Percentiles rank a stretch among this genome's conserved stretches.
phyloP scores from a whole-genome alignment of 2,113 vertebrate species.

The Semnornis frantzii region DNA sequence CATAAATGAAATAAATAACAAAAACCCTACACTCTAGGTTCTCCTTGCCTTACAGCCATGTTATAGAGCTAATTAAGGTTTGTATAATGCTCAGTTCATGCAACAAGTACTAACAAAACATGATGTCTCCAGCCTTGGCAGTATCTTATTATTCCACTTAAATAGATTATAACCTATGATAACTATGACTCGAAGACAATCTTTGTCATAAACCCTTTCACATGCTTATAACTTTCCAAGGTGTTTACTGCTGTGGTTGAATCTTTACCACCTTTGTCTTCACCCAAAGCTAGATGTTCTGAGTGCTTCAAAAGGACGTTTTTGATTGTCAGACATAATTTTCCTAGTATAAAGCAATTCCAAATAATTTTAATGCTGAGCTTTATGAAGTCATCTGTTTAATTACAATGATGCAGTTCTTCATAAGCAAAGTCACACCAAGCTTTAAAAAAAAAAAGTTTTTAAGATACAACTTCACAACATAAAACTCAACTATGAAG shows the following conservation, averaged over 20 bases:
- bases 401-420: not conserved
- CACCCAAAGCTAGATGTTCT: not conserved
- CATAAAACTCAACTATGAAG: not conserved
- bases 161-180: conserved; percentile 31
- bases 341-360: not conserved
- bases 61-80: conserved; percentile 1
- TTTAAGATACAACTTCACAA: not conserved
- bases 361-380: not conserved
- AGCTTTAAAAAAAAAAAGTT: not conserved
- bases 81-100: not conserved
- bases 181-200: not conserved
- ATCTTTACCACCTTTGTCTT: not conserved
- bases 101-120: conserved; percentile 48
- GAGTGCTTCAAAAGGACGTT: not conserved
- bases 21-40: not conserved
- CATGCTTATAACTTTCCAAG: not conserved
- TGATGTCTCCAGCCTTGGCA: not conserved
- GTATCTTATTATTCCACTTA: not conserved
- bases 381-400: not conserved
- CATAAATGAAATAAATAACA: conserved; percentile 1
- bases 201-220: conserved; percentile 1
- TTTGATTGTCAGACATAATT: not conserved
- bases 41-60: conserved; percentile 42
- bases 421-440: not conserved
- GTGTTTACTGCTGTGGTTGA: not conserved